These are phyloP conservation scores for Otus sunia DNA, from an alignment of 2,113 vertebrate genomes.

Conservation along the genomic window DNA sequence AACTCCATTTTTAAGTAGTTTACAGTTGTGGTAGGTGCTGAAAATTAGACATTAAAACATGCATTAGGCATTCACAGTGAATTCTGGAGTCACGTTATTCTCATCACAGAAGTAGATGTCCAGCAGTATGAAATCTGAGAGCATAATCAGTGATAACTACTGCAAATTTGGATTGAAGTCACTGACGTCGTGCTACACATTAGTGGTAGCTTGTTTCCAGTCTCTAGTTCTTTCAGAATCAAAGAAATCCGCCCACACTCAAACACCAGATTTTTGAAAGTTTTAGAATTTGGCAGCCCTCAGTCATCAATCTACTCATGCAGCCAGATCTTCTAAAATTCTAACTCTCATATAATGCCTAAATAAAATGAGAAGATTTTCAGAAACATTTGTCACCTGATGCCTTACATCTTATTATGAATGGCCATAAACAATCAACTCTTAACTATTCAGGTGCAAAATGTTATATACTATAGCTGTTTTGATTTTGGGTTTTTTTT, in stretches of 20 bases:
- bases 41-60: background rate
- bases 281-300: background rate
- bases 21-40: background rate
- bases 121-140: background rate
- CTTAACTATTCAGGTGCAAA: background rate
- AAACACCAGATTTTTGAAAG: background rate
- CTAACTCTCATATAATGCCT: background rate
- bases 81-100: background rate
- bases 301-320: background rate
- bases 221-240: background rate
- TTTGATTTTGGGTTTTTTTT: background rate
- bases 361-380: background rate
- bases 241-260: background rate
- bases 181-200: rapidly evolving
- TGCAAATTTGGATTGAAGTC: no score
- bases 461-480: background rate
- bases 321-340: background rate
- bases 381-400: background rate
- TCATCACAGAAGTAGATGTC: background rate
- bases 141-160: rapidly evolving
- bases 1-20: background rate
- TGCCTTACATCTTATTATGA: background rate
- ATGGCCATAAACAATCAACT: background rate
- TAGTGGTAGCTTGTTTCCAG: rapidly evolving
- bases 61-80: background rate